phyloP scores from a whole-genome alignment of 2,797 vertebrate genomes.

The Scolopax bukidnonensis region DNA sequence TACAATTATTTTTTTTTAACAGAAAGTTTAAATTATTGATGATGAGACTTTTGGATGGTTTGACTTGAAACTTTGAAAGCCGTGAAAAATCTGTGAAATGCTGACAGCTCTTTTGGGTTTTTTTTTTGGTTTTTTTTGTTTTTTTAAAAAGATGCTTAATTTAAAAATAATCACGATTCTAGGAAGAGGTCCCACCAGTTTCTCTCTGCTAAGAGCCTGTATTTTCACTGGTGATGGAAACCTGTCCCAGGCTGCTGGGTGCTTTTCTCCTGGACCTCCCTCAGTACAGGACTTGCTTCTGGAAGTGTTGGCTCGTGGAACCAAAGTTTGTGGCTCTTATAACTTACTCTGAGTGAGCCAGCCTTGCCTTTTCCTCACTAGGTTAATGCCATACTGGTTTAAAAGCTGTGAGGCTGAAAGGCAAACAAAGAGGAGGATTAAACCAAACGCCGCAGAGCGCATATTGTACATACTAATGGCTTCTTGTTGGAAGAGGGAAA shows the following conservation, averaged over 20 bases:
- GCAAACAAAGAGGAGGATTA: conserved; percentile 9
- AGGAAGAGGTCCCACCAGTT: neutral
- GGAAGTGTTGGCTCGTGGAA: neutral
- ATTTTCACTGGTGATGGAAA: neutral
- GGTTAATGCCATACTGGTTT: neutral
- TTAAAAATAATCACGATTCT: neutral
- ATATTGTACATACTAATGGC: neutral
- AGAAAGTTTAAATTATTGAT: neutral
- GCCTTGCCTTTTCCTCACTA: neutral
- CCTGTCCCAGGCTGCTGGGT: neutral
- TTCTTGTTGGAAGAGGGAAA: neutral
- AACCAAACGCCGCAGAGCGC: neutral
- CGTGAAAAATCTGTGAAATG: neutral
- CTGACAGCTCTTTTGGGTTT: neutral
- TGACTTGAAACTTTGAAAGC: neutral
- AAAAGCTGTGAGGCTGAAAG: neutral
- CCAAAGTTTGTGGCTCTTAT: neutral
- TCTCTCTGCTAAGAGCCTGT: neutral
- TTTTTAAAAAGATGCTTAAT: neutral
- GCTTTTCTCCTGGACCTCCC: neutral
- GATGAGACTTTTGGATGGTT: neutral
- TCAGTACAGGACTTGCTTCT: neutral
- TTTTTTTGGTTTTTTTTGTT: neutral
- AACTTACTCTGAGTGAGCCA: neutral
- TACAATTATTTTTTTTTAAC: neutral